phyloP scores from a whole-genome alignment of 2,113 vertebrate genomes.

The Sminthopsis crassicaudata region DNA sequence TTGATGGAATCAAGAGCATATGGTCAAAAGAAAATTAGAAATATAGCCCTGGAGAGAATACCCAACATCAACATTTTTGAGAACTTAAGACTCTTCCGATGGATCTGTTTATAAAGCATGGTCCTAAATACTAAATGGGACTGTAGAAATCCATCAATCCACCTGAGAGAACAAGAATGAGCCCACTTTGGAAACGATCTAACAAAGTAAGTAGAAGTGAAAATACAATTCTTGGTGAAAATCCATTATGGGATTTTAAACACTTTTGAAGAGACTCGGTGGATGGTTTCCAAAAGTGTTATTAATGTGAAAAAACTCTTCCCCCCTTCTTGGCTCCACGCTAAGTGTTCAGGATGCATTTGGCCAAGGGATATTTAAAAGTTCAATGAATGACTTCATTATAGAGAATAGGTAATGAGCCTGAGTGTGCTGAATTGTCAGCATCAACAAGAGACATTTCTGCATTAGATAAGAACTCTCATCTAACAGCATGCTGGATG shows the following conservation, averaged over 20 bases:
- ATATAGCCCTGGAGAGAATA: neutral
- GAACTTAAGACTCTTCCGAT: neutral
- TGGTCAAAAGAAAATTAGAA: neutral
- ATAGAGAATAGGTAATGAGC: conserved; percentile 19
- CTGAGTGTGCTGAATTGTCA: conserved; percentile 22
- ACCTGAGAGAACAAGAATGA: neutral
- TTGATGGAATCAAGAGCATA: neutral
- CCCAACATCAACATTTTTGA: neutral
- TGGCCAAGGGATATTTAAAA: conserved; percentile 16
- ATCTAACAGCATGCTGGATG: conserved; percentile 19
- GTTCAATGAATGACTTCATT: conserved; percentile 46
- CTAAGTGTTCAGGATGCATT: conserved; percentile 7
- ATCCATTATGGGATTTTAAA: conserved; percentile 20
- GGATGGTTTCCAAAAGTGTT: conserved; percentile 50
- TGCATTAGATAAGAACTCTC: conserved; percentile 12
- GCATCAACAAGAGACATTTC: conserved; percentile 35
- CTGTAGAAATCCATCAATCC: neutral
- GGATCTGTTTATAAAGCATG: conserved; percentile 1
- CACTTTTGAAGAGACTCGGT: conserved; percentile 39
- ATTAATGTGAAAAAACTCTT: conserved; percentile 21
- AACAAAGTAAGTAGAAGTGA: conserved; percentile 4
- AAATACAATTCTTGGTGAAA: conserved; percentile 44
- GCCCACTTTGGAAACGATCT: neutral
- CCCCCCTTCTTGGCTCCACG: conserved; percentile 6
- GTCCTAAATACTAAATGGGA: neutral